These are phyloP conservation scores for Miichthys miiuy DNA, from an alignment of 2,797 vertebrate species.

Conservation along the genomic window DNA sequence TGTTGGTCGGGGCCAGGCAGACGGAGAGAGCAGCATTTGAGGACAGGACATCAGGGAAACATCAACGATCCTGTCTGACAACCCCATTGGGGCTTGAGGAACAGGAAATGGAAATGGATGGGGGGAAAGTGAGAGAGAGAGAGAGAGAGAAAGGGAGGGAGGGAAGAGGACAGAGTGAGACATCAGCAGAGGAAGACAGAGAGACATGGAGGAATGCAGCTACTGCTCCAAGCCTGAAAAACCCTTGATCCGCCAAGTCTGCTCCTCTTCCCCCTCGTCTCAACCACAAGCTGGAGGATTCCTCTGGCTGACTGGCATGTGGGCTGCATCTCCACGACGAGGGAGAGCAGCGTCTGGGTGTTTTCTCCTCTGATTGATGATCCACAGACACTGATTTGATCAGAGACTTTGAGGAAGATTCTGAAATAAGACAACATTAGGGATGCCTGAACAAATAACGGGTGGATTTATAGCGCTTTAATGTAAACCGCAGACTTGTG, in stretches of 20 bases:
- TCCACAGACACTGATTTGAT: conserved; percentile 56
- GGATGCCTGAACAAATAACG: conserved; percentile 41
- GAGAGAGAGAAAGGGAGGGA: conserved; percentile 49
- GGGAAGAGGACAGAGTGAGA: conserved; percentile 56
- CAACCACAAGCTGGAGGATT: conserved; percentile 76
- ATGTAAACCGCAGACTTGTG: conserved; percentile 66
- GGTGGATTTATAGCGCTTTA: conserved; percentile 63
- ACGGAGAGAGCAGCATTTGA: conserved; percentile 32
- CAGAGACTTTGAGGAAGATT: conserved; percentile 48
- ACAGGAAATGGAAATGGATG: conserved; percentile 57
- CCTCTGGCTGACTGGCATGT: conserved; percentile 69
- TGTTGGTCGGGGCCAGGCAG: conserved; percentile 13
- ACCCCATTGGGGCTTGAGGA: conserved; percentile 45
- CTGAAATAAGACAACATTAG: conserved; percentile 49
- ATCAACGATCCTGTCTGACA: conserved; percentile 65
- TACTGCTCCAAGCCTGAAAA: conserved; percentile 66
- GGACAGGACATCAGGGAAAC: conserved; percentile 64
- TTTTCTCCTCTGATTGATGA: conserved; percentile 62
- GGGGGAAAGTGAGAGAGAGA: conserved; percentile 3
- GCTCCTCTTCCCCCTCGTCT: conserved; percentile 68
- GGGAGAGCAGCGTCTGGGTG: conserved; percentile 33
- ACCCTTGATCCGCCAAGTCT: conserved; percentile 69
- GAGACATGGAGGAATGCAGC: conserved; percentile 75
- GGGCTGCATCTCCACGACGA: conserved; percentile 59
- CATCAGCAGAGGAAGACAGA: conserved; percentile 71